phyloP scores from a whole-genome alignment of 2,113 vertebrate genomes.

The Saguinus imperator region DNA sequence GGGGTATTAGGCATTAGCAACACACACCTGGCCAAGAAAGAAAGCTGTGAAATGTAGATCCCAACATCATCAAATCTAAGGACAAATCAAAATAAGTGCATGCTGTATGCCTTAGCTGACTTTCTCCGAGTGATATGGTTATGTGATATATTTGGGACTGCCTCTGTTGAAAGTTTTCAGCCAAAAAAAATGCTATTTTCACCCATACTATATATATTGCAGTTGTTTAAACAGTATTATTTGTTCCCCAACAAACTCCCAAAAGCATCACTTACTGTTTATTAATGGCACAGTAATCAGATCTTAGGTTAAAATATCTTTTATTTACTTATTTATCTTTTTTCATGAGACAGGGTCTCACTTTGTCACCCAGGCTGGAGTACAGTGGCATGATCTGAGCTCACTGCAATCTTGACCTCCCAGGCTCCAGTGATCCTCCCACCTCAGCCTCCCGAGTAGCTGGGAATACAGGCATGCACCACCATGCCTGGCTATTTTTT shows the following conservation, averaged over 20 bases:
- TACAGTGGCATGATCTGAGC: too few species aligned
- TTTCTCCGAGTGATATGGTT: background rate
- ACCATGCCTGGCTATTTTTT: too few species aligned
- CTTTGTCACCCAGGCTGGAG: too few species aligned
- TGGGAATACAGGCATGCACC: too few species aligned
- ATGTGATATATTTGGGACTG: background rate
- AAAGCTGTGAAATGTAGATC: background rate
- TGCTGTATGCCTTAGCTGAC: background rate
- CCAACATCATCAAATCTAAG: background rate
- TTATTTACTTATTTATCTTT: too few species aligned
- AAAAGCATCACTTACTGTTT: slow-evolving; percentile 11
- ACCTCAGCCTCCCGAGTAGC: too few species aligned
- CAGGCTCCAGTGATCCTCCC: too few species aligned
- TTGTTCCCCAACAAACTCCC: background rate
- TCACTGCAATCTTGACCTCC: too few species aligned
- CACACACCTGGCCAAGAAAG: background rate
- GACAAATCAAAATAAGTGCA: background rate
- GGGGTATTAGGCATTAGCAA: background rate
- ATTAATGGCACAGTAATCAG: background rate
- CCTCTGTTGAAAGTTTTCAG: background rate
- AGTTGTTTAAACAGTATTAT: background rate
- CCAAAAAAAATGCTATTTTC: background rate
- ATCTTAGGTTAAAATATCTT: background rate
- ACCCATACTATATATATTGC: background rate
- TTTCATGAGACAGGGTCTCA: too few species aligned